A percentile compares a stretch with the other conserved stretches of the same genome.
phyloP scores from a whole-genome alignment of 2,113 vertebrate species.

The Cephalophus harveyi region DNA sequence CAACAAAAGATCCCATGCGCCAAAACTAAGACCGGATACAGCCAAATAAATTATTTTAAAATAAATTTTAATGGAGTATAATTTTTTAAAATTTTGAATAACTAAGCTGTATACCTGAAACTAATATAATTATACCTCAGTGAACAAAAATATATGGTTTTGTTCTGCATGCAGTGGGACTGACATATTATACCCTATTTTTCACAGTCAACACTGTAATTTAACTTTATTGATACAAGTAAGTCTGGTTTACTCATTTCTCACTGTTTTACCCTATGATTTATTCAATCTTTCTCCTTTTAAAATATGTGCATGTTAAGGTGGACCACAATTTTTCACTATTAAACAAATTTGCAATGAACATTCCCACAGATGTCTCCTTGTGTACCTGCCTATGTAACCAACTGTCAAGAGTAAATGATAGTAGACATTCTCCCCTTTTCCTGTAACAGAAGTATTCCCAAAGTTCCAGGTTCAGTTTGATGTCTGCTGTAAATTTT shows the following conservation, averaged over 20 bases:
- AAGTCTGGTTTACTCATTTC: neutral
- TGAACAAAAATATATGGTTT: neutral
- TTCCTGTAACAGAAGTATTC: neutral
- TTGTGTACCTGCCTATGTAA: neutral
- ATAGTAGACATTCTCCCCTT: neutral
- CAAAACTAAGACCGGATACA: neutral
- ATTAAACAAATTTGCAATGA: neutral
- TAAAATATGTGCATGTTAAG: neutral
- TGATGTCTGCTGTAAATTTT: neutral
- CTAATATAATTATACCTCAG: neutral
- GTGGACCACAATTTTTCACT: neutral
- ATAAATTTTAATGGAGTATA: neutral
- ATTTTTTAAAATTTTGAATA: neutral
- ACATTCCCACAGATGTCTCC: neutral
- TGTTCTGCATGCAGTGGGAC: neutral
- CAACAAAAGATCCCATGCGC: neutral
- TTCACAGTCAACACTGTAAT: neutral
- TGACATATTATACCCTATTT: neutral
- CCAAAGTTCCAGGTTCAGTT: neutral
- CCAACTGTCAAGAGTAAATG: neutral
- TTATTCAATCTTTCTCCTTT: neutral
- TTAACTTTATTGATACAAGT: neutral
- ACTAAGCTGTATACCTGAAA: neutral
- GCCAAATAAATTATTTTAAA: neutral
- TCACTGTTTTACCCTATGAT: neutral